Evolutionary conservation across 2,888 invertebrate species (phyloP).

Genomic region (Sphinx pinastri): DNA sequence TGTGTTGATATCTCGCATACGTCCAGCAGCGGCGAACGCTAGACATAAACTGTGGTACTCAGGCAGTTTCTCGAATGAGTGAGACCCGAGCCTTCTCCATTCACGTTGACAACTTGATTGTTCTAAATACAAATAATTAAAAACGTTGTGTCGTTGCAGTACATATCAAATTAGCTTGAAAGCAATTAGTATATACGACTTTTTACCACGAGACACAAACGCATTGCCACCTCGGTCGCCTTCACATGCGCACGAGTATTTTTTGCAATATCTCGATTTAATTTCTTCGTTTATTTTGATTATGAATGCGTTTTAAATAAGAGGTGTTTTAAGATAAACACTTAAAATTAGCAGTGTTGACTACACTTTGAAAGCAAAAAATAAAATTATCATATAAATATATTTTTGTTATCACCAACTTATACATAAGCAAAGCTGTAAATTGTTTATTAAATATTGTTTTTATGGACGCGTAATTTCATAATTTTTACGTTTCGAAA

Average conservation of each 20-base stretch:
- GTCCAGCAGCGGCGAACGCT: constrained; percentile 65
- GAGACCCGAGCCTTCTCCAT: constrained; percentile 75
- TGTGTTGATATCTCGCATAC: constrained; percentile 52
- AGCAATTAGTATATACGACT: constrained; percentile 39
- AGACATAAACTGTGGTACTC: constrained; percentile 71
- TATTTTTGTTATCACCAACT: background rate
- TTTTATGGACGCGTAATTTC: no score
- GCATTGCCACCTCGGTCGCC: constrained; percentile 75
- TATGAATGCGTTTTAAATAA: background rate
- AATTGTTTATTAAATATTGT: background rate
- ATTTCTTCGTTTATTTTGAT: constrained; percentile 38
- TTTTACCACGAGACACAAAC: constrained; percentile 41
- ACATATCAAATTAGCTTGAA: constrained; percentile 34
- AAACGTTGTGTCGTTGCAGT: constrained; percentile 18
- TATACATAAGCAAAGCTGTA: background rate
- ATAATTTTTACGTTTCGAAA: background rate
- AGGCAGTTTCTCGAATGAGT: constrained; percentile 75
- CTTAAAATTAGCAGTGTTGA: background rate
- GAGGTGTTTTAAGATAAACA: background rate
- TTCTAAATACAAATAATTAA: constrained; percentile 37
- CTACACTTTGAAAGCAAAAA: background rate
- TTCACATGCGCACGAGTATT: constrained; percentile 77
- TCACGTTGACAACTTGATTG: constrained; percentile 66
- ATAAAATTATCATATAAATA: background rate
- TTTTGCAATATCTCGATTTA: constrained; percentile 69